Base-by-base conservation (phyloP, 2,888 invertebrate species). In the Harpagoxenus sublaevis region DNA sequence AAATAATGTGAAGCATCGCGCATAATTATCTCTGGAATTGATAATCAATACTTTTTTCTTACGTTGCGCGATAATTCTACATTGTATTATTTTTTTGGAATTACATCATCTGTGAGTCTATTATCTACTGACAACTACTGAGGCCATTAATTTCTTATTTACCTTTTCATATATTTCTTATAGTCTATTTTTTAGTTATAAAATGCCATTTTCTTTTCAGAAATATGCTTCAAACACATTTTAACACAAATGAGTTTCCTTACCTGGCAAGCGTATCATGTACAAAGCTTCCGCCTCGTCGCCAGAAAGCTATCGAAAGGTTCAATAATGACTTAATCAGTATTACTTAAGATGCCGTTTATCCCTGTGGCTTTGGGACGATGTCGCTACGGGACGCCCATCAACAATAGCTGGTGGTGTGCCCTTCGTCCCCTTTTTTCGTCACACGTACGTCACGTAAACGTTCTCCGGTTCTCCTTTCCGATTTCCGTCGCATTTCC, bases 301-400 rank as follows among this genome's bases (percentile, higher is more conserved):
- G 23, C 0, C 42, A 3, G 15, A 65, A 65, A 45, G 15, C 15
- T 23, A 12, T 42, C 5, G 6, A 65, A 23, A 65, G 9, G 39
- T 1, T 23, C 42, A 42, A 65, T 23, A 65, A 65, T 8, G 15
- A 42, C 23, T 65, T 65, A 65, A 65, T 65, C 65, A 65, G 23
- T 65, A 42, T 23, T n/a, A 62, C 9, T 57, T 62, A 35, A 42
- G 42, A 42, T 4, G 42, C 42, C 0, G 6, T 42, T 65, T 65
- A 65, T 45, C 12, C 42, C 23, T 45, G 6, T 3, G 1, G 3
- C 6, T 23, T 55, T 55, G n/a, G 18, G n/a, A 23, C 51, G 51
- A 6, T 15, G 0, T 23, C 65, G n/a, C 23, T 39, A 63, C 15
- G 42, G 65, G 8, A 23, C 23, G 23, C 0, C 6, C 5, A 6